phyloP scores from a whole-genome alignment of 2,888 invertebrate genomes.

The Oeneis ivallda region DNA sequence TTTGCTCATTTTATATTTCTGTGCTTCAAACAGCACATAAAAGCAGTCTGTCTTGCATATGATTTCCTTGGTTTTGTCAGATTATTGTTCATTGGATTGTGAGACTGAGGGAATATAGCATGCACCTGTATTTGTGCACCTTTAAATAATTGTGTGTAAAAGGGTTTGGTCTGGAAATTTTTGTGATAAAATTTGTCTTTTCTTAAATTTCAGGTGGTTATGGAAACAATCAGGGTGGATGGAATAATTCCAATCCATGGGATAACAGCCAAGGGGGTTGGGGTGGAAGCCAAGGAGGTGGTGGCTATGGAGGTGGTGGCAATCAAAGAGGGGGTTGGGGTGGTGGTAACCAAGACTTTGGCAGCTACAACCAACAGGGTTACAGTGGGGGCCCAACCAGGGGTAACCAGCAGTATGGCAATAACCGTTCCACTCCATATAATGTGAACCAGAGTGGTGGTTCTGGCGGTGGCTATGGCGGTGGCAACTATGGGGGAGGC shows the following conservation, averaged over 20 bases:
- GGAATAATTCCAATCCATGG: constrained; percentile 77
- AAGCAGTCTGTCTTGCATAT: too few relatives aligned
- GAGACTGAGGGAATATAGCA: too few relatives aligned
- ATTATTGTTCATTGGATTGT: too few relatives aligned
- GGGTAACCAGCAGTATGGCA: constrained; percentile 86
- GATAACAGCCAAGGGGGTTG: constrained; percentile 70
- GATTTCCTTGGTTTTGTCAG: too few relatives aligned
- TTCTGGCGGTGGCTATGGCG: constrained; percentile 65
- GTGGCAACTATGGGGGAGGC: constrained; percentile 60
- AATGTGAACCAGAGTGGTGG: constrained; percentile 84
- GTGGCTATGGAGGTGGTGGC: constrained; percentile 42
- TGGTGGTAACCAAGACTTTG: constrained; percentile 86
- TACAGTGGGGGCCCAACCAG: constrained; percentile 92
- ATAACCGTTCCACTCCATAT: constrained; percentile 87
- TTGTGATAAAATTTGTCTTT: background rate
- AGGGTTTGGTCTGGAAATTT: too few relatives aligned
- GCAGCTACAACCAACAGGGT: constrained; percentile 90
- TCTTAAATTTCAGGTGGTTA: constrained; percentile 64
- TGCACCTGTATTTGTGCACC: too few relatives aligned
- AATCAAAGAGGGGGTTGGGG: constrained; percentile 66
- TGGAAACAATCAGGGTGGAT: constrained; percentile 69
- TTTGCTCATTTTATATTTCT: too few relatives aligned
- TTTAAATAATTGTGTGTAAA: too few relatives aligned
- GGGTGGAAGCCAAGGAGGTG: constrained; percentile 62
- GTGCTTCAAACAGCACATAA: too few relatives aligned